Conservation (phyloP, 2,888 invertebrate genomes). For the Endotricha flammealis region DNA sequence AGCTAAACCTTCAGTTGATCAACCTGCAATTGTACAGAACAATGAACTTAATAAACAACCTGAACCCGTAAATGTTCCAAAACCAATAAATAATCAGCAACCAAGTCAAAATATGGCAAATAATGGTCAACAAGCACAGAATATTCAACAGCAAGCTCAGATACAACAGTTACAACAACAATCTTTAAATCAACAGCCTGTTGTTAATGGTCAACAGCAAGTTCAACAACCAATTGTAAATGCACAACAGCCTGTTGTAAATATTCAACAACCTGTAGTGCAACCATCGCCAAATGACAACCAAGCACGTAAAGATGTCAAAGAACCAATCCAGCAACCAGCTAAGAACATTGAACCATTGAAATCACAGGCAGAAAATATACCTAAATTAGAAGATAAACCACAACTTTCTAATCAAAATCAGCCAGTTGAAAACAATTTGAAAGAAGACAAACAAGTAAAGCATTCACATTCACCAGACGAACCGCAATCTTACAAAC, state of each 20-base stretch:
- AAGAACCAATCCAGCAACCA: conserved; percentile 7
- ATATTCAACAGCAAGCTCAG: conserved; percentile 2
- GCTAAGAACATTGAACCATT: conserved; percentile 17
- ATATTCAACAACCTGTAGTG: neutral
- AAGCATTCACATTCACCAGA: conserved; percentile 51
- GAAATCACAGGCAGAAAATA: too few relatives aligned
- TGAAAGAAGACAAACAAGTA: conserved; percentile 13
- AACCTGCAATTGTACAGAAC: too few relatives aligned
- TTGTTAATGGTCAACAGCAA: conserved; percentile 7
- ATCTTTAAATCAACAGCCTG: conserved; percentile 2
- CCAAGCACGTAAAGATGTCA: conserved; percentile 8
- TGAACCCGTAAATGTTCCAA: too few relatives aligned
- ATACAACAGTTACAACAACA: too few relatives aligned
- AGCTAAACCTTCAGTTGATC: too few relatives aligned
- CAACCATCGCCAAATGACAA: conserved; percentile 4
- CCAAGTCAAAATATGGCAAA: conserved; percentile 5
- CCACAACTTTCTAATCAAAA: conserved; percentile 15
- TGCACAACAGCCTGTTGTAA: conserved; percentile 3
- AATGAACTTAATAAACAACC: too few relatives aligned
- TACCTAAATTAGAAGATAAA: conserved; percentile 7
- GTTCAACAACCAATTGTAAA: conserved; percentile 3
- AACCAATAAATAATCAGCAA: too few relatives aligned
- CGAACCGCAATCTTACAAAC: conserved; percentile 60
- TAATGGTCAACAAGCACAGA: conserved; percentile 4
- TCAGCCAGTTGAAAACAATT: conserved; percentile 12